Evolutionary conservation across 2,113 vertebrate species (phyloP), one percentile per base, ranked within the genome.

Genomic region (Notothenia coriiceps): DNA sequence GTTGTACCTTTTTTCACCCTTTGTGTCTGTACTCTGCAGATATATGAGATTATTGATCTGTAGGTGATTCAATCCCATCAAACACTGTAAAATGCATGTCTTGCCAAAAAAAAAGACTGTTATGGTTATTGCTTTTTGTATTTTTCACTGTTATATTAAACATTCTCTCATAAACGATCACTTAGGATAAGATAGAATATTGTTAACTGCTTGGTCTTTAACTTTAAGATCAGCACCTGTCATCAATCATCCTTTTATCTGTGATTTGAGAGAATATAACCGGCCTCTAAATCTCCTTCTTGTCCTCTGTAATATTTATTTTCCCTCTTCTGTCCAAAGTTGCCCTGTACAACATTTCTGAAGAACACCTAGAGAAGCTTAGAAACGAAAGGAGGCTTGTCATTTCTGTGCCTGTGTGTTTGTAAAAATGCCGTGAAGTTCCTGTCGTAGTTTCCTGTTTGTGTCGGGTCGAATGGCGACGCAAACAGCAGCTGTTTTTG

Each of bases 371-470:
- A 8, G 63, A 66, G 84, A 62, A 25, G 44, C 49, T 20, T 75
- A 52, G 69, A 71, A 13, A 44, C 63, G 72, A 80, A 64, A 51
- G 56, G 56, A 67, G 60, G 56, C 62, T 80, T 77, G 79, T 83
- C 63, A 25, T 84, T 74, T 79, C 79, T 86, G 88, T 90, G 79
- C 83, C 87, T 66, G 83, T 87, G 87, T 87, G 78, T 92, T 86
- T 88, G 83, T 87, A 75, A 59, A 49, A 65, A 50, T 82, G 69
- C 66, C 69, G 80, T 91, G 80, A 71, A 84, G 70, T 89, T 78
- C 79, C 84, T 85, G 87, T 91, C 13, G 88, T 92, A 85, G 83
- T 89, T 85, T 86, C 72, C 86, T 82, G 85, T 75, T 74, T 82
- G 82, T 70, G 88, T 89, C 74, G 0, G 46, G 52, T 70, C 40